Base-by-base conservation (phyloP, 2,888 invertebrate species). In the Trisateles emortualis region DNA sequence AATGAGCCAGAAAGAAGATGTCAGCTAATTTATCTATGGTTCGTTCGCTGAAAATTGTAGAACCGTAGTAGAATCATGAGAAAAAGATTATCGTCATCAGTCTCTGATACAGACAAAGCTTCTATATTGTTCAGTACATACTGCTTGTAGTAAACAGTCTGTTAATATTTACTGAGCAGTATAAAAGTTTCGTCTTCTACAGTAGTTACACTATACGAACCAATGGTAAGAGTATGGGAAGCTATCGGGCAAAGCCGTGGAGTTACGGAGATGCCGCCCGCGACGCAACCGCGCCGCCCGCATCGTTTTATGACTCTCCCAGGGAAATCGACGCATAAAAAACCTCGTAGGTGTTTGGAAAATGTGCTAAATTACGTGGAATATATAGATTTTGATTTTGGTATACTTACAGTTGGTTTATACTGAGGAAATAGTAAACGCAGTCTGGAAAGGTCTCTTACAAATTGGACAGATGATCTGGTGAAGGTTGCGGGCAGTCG, bases 271-370 rank as follows among this genome's bases (percentile, higher is more conserved):
- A 65, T 59, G 58, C 76, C 67, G 70, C 76, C 86, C 86, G 80
- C 83, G 84, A 86, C 79, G 82, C 78, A 72, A 88, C 88, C 89
- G 83, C 87, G 84, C 79, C 76, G 74, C 81, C 86, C 88, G 80
- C 87, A 84, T 66, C 83, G 67, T 74, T 88, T 87, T 88, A 88
- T 79, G 82, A 77, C 80, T 74, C 76, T 78, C 83, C 81, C 79
- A 56, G 64, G 83, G 79, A 83, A 78, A 62, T 53, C 44, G 54
- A 59, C 53, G 29, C 48, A 51, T 62, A 59, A 54, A 64, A 64
- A 51, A 59, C 66, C 67, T 59, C 52, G 54, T 55, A 52, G 19
- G 40, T 51, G 47, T 50, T 67, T 26, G 53, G 38, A 36, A 38
- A 44, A 48, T 51, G 47, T 59, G 44, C 40, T 64, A 48, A 54